These are phyloP conservation scores for Alviniconcha strummeri DNA, from an alignment of 2,888 invertebrate genomes.

Conservation along the genomic window DNA sequence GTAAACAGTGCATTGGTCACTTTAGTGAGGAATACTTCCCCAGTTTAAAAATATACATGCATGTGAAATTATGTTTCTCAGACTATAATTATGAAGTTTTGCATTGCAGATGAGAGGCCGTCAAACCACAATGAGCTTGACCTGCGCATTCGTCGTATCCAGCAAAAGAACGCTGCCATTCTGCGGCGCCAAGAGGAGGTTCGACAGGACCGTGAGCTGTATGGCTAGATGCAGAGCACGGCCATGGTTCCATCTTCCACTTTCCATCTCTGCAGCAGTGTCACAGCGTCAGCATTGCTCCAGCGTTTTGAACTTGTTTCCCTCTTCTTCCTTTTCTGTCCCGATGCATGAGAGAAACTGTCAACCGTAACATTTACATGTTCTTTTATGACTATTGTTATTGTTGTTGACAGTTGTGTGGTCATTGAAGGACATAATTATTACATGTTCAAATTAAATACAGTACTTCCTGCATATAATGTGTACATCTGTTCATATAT, in stretches of 20 bases:
- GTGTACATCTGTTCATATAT: not conserved
- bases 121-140: conserved; percentile 48
- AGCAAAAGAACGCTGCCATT: conserved; percentile 63
- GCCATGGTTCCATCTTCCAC: no score
- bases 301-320: not conserved
- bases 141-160: conserved; percentile 56
- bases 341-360: no score
- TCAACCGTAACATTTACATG: not conserved
- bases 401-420: not conserved
- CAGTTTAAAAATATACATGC: not conserved
- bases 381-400: not conserved
- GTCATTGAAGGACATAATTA: no score
- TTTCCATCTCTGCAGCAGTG: not conserved
- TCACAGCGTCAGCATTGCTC: conserved; percentile 1
- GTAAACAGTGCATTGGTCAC: not conserved
- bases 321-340: no score
- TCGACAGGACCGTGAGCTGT: conserved; percentile 59
- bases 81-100: not conserved
- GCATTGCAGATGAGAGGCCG: conserved; percentile 15
- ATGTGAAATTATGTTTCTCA: not conserved
- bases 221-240: conserved; percentile 43
- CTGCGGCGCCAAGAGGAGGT: conserved; percentile 56
- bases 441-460: not conserved
- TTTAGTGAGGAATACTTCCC: not conserved
- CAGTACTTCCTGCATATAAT: not conserved